A percentile compares a stretch with the other conserved stretches of the same genome.
Evolutionary conservation across 2,888 invertebrate genomes (phyloP).

Genomic region (Leptinotarsa tumamoca): DNA sequence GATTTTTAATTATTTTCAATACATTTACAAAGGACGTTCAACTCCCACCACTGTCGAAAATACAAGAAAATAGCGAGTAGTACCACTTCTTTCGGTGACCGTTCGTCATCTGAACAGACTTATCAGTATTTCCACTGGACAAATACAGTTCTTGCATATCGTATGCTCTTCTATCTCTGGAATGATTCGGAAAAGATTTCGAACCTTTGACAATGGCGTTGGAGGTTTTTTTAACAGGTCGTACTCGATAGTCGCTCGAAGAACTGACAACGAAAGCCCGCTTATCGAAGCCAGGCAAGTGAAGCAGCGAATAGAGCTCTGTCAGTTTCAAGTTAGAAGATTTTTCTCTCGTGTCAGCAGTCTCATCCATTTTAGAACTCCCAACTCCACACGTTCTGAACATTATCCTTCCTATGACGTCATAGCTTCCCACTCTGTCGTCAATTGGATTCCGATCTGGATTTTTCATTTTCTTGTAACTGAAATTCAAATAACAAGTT

Average conservation of each 20-base stretch:
- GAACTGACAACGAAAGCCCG: not conserved
- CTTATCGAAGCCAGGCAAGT: slow-evolving; percentile 2
- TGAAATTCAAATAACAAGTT: slow-evolving; percentile 13
- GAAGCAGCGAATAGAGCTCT: slow-evolving; percentile 31
- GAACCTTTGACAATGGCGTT: slow-evolving; percentile 20
- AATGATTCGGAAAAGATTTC: slow-evolving; percentile 24
- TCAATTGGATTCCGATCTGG: slow-evolving; percentile 41
- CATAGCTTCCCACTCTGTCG: slow-evolving; percentile 51
- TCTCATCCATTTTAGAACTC: not conserved
- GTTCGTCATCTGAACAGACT: slow-evolving; percentile 15
- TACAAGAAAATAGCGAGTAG: slow-evolving; percentile 27
- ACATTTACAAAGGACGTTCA: not conserved
- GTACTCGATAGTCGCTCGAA: slow-evolving; percentile 11
- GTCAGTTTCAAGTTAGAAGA: slow-evolving; percentile 9
- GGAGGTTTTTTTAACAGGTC: slow-evolving; percentile 1
- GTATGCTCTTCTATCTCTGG: not conserved
- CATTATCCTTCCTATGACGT: slow-evolving; percentile 45
- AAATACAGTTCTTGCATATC: slow-evolving; percentile 30
- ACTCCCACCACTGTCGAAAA: not conserved
- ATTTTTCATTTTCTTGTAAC: slow-evolving; percentile 43
- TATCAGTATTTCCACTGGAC: slow-evolving; percentile 16
- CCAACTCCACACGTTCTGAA: slow-evolving; percentile 39
- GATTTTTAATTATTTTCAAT: slow-evolving; percentile 7
- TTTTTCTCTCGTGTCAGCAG: not conserved
- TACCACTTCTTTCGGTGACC: slow-evolving; percentile 25